Percentiles rank a stretch among this genome's conserved stretches.
These are phyloP conservation scores for Bujurquina vittata DNA, from an alignment of 2,113 vertebrate genomes.

Conservation along the genomic window DNA sequence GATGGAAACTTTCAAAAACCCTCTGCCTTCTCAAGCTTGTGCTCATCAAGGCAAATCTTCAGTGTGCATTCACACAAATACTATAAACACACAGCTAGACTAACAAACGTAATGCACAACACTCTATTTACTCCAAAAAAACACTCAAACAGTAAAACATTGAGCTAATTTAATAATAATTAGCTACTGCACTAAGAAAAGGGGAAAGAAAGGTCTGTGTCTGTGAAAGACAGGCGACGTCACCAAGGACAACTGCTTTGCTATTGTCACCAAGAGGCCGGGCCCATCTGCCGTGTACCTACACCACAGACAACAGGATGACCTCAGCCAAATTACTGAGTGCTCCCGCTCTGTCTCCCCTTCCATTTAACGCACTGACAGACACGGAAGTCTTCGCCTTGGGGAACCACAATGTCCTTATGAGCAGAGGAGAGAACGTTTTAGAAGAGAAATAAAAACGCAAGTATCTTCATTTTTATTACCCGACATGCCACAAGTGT, in stretches of 20 bases:
- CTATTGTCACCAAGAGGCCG: slow-evolving; percentile 16
- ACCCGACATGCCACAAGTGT: neutral
- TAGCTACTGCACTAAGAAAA: neutral
- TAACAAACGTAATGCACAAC: slow-evolving; percentile 29
- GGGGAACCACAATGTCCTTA: slow-evolving; percentile 51
- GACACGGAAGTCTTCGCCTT: slow-evolving; percentile 32
- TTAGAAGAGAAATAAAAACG: slow-evolving; percentile 24
- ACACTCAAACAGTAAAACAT: slow-evolving; percentile 52
- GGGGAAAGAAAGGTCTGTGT: neutral
- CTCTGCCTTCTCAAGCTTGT: neutral
- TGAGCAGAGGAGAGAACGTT: slow-evolving; percentile 24
- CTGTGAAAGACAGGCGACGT: slow-evolving; percentile 16
- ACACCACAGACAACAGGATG: slow-evolving; percentile 9
- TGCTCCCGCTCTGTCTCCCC: slow-evolving; percentile 7
- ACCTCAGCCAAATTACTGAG: slow-evolving; percentile 39
- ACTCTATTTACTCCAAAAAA: slow-evolving; percentile 42
- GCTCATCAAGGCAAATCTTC: neutral
- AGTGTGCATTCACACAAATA: neutral
- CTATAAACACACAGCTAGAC: neutral
- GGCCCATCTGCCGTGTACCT: slow-evolving; percentile 35
- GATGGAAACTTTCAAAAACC: neutral
- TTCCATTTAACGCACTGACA: slow-evolving; percentile 58
- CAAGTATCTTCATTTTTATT: slow-evolving; percentile 19
- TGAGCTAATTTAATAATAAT: slow-evolving; percentile 46
- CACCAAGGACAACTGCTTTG: slow-evolving; percentile 52